phyloP scores from a whole-genome alignment of 2,797 vertebrate genomes.

The Alauda arvensis region DNA sequence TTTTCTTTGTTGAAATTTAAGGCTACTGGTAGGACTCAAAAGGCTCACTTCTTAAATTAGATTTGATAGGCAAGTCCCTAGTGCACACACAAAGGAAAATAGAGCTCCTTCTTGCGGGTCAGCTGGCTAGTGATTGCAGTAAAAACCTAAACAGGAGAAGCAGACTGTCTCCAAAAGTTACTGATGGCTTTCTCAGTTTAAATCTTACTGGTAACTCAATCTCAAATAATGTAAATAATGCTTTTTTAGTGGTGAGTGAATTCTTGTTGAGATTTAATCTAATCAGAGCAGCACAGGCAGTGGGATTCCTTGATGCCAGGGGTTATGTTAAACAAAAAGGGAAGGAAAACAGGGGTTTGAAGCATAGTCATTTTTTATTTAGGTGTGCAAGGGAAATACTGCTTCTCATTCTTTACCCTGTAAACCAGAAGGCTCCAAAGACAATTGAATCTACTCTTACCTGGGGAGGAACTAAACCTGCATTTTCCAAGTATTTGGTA shows the following conservation, averaged over 20 bases:
- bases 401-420: not conserved
- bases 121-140: not conserved
- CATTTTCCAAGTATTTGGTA: not conserved
- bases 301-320: not conserved
- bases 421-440: not conserved
- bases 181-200: not conserved
- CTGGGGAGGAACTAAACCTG: not conserved
- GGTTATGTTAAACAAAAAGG: not conserved
- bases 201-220: not conserved
- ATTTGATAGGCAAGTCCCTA: not conserved
- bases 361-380: not conserved
- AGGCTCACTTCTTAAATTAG: not conserved
- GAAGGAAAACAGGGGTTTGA: not conserved
- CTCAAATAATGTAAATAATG: not conserved
- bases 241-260: not conserved
- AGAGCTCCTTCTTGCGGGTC: not conserved
- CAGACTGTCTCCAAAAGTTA: not conserved
- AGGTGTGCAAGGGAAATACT: not conserved
- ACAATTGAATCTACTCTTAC: accelerated
- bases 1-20: not conserved
- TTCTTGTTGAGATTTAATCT: not conserved
- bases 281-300: not conserved
- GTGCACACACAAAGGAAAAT: not conserved
- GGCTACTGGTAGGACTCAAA: not conserved
- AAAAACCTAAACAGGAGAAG: not conserved